Base-by-base conservation (phyloP, 2,888 invertebrate species). In the Apocheima hispidaria region DNA sequence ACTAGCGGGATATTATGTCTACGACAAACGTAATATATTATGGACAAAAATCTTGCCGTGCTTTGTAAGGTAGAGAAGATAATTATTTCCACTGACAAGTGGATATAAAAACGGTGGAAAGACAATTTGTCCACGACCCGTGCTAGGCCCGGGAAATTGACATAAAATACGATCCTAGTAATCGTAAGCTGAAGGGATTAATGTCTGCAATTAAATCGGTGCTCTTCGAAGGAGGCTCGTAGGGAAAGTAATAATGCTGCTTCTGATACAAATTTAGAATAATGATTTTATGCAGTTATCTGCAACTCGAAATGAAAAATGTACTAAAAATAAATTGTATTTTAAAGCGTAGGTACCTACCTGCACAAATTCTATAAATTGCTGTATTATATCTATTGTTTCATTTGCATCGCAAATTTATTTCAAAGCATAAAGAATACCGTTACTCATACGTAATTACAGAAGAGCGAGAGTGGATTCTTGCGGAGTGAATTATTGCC, bases 151-250 rank as follows among this genome's bases (percentile, higher is more conserved):
- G 30, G 18, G 16, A 0, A 30, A 38, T 20, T 20, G 48, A 18
- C 21, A 41, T 56, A 28, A 49, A n/a, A 48, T 49, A 40, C 20
- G 23, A 49, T 20, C 9, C 30, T n/a, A 40, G 1, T n/a, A 36
- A 16, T 36, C 36, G 14, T 30, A 60, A 77, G 79, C 26, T 38
- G 81, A 78, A 79, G 81, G 70, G 76, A 87, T 88, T 87, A 88
- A 87, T 86, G 82, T 74, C 72, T 65, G 82, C 82, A 84, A 86
- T 88, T 87, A 87, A 86, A 86, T 83, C 83, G 83, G 75, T 80
- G 57, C 50, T 36, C 57, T 43, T 57, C 57, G 50, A 57, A 6
- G 49, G 56, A 43, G 50, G 57, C 44, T 43, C 35, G 36, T 12
- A 43, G 40, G 26, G 6, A 18, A 16, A 26, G 9, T 30, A 44